Conservation (phyloP, 2,113 vertebrate species). For the Gallinago undulata region DNA sequence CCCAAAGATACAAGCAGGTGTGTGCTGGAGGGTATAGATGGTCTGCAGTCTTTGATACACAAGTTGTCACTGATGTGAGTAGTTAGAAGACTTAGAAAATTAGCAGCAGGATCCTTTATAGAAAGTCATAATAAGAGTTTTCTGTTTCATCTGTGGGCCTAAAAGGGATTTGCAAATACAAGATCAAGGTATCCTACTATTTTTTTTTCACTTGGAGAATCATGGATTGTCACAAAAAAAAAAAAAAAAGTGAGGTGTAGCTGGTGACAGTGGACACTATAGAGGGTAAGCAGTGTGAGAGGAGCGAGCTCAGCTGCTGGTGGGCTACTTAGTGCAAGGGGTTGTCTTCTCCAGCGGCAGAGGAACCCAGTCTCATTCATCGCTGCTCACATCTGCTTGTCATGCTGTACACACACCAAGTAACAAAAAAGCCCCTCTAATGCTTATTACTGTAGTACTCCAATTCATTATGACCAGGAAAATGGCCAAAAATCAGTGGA, state of each 20-base stretch:
- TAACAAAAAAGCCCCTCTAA: neutral
- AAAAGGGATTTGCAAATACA: neutral
- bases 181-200: neutral
- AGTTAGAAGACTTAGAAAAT: neutral
- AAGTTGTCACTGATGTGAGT: neutral
- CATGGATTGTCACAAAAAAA: neutral
- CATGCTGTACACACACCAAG: neutral
- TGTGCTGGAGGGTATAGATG: neutral
- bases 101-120: neutral
- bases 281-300: neutral
- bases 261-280: neutral
- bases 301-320: neutral
- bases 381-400: neutral
- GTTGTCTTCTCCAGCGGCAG: neutral
- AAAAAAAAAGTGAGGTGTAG: neutral
- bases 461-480: neutral
- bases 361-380: neutral
- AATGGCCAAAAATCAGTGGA: neutral
- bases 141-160: neutral
- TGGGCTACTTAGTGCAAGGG: neutral
- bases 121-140: neutral
- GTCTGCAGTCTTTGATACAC: neutral
- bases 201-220: neutral
- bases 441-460: neutral
- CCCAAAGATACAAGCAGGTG: neutral